Percentiles rank a stretch among this genome's conserved stretches.
Evolutionary conservation across 2,888 invertebrate species (phyloP).

Genomic region (Cryptus armator): DNA sequence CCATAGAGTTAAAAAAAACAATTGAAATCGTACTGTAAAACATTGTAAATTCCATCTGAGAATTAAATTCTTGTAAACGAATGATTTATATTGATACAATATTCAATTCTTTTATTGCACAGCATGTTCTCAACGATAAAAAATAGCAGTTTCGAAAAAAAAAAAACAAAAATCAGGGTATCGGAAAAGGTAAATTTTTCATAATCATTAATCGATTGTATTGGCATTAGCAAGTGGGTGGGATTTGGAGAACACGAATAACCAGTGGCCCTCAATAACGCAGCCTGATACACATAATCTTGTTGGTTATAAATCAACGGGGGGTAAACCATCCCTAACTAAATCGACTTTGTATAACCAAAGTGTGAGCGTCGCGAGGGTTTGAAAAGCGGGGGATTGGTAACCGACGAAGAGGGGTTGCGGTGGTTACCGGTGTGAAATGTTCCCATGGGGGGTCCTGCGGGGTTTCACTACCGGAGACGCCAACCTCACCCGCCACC

Average conservation of each 20-base stretch:
- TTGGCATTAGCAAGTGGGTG: conserved; percentile 5
- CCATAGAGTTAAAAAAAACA: neutral
- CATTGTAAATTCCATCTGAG: neutral
- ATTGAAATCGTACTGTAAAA: neutral
- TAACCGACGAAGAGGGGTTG: conserved; percentile 73
- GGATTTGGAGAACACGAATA: conserved; percentile 34
- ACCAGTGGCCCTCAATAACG: conserved; percentile 30
- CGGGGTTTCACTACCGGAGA: conserved; percentile 49
- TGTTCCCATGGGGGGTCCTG: conserved; percentile 84
- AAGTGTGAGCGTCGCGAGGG: conserved; percentile 72
- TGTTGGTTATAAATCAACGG: conserved; percentile 82
- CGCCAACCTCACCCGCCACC: conserved; percentile 41
- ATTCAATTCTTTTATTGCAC: too few relatives aligned
- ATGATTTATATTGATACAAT: neutral
- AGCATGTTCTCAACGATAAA: neutral
- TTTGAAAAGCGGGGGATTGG: conserved; percentile 59
- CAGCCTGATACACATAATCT: conserved; percentile 68
- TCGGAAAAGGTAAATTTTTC: neutral
- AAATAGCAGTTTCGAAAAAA: neutral
- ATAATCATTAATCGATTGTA: neutral
- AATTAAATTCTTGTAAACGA: neutral
- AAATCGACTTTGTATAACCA: conserved; percentile 83
- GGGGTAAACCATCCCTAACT: conserved; percentile 84
- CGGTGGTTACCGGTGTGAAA: conserved; percentile 85
- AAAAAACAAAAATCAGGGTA: neutral